Base-by-base conservation (phyloP, 2,797 vertebrate genomes). In the Pogoniulus pusillus region DNA sequence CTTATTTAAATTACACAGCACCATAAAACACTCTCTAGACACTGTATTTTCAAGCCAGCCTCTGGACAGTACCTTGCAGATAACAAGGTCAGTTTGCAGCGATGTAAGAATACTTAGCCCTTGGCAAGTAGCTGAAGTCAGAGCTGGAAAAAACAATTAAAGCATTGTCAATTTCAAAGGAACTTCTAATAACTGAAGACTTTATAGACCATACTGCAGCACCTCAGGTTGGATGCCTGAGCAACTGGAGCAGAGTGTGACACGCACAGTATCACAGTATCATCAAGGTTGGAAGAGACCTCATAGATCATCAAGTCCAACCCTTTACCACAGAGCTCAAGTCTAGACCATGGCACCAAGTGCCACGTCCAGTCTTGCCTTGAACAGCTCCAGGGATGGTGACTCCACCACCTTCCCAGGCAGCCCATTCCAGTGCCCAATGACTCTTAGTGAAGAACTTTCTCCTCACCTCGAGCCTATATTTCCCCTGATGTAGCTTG, bases 171-270 rank as follows among this genome's bases (percentile, higher is more conserved):
- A 81, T 70, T n/a, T 57, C 4, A 2, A 58, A 79, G 74, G 11
- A 62, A 63, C 19, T 71, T n/a, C 53, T 12, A 11, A 26, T 26
- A 37, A 43, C n/a, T n/a, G 23, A 0, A 43, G n/a, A 34, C 20
- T 63, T 74, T 34, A 7, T 0, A 27, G 65, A 43, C 10, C 1
- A 0, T 7, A n/a, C 12, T 58, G 54, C n/a, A 74, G 35, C 84
- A 82, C 16, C 68, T 71, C 51, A 5, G 35, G 73, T 9, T 35
- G 66, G 54, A 47, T 10, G 29, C 16, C 34, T 29, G 68, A 63
- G 34, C 22, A 11, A 37, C 1, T 39, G 23, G 51, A 72, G 69
- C 20, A 0, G 16, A 19, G 9, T 1, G 4, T 0, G 1, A 45
- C 35, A 12, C n/a, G n/a, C n/a, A n/a, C n/a, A n/a, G n/a, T n/a